These are phyloP conservation scores for Caenorhabditis angaria DNA, from an alignment of 2,888 invertebrate species.

Conservation along the genomic window DNA sequence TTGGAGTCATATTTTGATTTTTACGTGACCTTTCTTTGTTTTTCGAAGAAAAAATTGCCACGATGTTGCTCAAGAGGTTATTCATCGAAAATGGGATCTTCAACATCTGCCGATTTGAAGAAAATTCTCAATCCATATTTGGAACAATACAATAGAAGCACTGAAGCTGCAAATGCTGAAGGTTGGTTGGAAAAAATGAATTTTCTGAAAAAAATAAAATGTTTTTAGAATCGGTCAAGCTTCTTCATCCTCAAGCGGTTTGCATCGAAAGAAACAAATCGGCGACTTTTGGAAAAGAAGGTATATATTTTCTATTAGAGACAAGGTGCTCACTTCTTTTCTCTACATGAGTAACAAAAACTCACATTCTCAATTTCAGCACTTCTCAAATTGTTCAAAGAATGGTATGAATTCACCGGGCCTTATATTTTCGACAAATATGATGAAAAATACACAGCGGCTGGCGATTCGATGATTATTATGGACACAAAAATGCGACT, in stretches of 20 bases:
- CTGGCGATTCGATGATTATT: constrained; percentile 25
- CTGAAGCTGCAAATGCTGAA: constrained; percentile 31
- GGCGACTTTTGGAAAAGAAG: constrained; percentile 37
- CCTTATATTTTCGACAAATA: constrained; percentile 34
- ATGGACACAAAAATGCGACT: constrained; percentile 30
- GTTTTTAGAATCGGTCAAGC: constrained; percentile 16
- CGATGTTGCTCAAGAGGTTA: not conserved
- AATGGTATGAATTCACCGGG: constrained; percentile 36
- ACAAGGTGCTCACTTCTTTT: too few species aligned
- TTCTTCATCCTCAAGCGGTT: constrained; percentile 37
- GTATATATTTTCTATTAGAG: constrained; percentile 10
- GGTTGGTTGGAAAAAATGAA: constrained; percentile 1
- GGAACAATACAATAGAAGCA: constrained; percentile 29
- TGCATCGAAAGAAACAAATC: constrained; percentile 28
- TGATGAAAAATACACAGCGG: constrained; percentile 37
- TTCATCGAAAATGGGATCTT: not conserved
- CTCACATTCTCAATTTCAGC: constrained; percentile 15
- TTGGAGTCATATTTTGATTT: too few species aligned
- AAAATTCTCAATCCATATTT: constrained; percentile 29
- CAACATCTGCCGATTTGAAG: not conserved
- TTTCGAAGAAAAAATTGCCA: not conserved
- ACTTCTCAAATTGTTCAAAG: constrained; percentile 33
- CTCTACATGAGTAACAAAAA: too few species aligned
- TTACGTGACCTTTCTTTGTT: too few species aligned
- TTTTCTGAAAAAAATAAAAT: too few species aligned